phyloP scores from a whole-genome alignment of 2,113 vertebrate species.

The Alosa alosa region DNA sequence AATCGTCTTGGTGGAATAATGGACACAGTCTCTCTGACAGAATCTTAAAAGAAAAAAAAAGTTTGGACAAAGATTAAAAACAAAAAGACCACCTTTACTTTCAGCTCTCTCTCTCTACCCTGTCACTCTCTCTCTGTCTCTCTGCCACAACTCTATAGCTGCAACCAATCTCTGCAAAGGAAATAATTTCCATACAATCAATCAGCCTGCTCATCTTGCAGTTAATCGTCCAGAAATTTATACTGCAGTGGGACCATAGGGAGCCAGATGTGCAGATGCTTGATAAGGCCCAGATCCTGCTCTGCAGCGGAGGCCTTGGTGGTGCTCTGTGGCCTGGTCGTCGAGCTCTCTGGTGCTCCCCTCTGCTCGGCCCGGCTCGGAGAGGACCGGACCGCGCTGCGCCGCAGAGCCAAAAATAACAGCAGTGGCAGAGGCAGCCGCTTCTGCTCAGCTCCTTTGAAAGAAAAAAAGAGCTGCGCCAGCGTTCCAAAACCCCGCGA shows the following conservation, averaged over 20 bases:
- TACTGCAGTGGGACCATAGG: not conserved
- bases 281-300: not conserved
- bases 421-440: not conserved
- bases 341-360: not conserved
- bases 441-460: too few relatives aligned
- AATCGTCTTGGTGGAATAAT: not conserved
- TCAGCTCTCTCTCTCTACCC: not conserved
- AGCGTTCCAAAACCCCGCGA: constrained; percentile 35
- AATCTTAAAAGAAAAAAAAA: not conserved
- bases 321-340: not conserved
- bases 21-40: not conserved
- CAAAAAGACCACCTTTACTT: not conserved
- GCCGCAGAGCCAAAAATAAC: not conserved
- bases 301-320: not conserved
- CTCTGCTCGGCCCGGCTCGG: not conserved
- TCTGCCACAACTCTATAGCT: not conserved
- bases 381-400: not conserved
- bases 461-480: too few relatives aligned
- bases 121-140: not conserved
- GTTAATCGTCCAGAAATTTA: not conserved
- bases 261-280: not conserved
- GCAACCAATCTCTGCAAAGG: not conserved
- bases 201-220: not conserved
- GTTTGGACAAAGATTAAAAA: not conserved
- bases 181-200: not conserved